Evolutionary conservation across 2,797 vertebrate genomes (phyloP), one percentile per base, ranked within the genome.

Genomic region (Cyprinodon diabolis): DNA sequence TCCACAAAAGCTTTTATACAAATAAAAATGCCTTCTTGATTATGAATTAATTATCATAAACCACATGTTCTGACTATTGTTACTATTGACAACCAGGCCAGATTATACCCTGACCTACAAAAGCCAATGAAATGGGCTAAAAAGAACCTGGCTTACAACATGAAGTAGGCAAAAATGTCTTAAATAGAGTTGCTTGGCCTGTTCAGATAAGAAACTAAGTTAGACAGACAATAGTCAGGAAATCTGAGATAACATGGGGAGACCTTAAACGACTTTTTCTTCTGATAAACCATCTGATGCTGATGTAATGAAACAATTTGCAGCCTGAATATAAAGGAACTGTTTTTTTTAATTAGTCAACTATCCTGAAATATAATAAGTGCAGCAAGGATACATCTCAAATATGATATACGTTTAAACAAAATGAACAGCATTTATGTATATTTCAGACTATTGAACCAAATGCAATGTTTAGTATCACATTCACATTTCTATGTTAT

Each of bases 381-480:
- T 23, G 30, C 21, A 69, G 67, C 15, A 25, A 68, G 23, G 23
- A 49, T 4, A 12, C 1, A 13, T 10, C 14, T 45, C 45, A 67
- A 56, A 79, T 47, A 69, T 75, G 19, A 25, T 10, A 15, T 12
- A 11, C 7, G 12, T 47, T 1, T 14, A 47, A 30, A 11, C 12
- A 30, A 55, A 54, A 45, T 21, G 40, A 72, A 62, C 60, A 17
- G 55, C 4, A 78, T 66, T 4, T 21, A 57, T 6, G 40, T 66
- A 15, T 68, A 70, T 75, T 68, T 52, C 1, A 62, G 55, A 73
- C 15, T 5, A 6, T 2, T 48, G 47, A 48, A 65, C 14, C 23
- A 17, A 48, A 75, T 83, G 84, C 69, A 52, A 74, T 65, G 40
- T 45, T 9, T 23, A 45, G 62, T 23, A 23, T 43, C 4, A 6